phyloP scores from a whole-genome alignment of 2,113 vertebrate genomes.

The Hassar affinis region DNA sequence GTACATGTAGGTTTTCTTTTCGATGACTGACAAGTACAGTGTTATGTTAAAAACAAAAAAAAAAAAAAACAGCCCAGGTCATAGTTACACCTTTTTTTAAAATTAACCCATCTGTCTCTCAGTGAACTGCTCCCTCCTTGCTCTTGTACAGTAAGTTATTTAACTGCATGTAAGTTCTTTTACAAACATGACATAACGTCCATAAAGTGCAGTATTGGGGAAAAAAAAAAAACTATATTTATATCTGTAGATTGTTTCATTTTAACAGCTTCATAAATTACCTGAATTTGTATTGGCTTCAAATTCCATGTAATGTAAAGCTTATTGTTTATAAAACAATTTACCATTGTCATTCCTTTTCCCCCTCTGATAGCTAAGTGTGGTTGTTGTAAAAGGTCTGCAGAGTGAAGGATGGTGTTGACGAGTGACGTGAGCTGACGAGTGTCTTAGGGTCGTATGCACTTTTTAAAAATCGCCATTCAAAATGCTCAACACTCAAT shows the following conservation, averaged over 20 bases:
- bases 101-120: slow-evolving; percentile 20
- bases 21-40: slow-evolving; percentile 54
- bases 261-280: slow-evolving; percentile 52
- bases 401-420: slow-evolving; percentile 42
- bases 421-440: slow-evolving; percentile 28
- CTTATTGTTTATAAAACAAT: slow-evolving; percentile 52
- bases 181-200: slow-evolving; percentile 56
- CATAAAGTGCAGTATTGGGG: slow-evolving; percentile 59
- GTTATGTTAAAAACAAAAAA: slow-evolving; percentile 23
- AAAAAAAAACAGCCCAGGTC: slow-evolving; percentile 3
- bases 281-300: slow-evolving; percentile 52
- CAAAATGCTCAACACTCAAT: slow-evolving; percentile 19
- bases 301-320: slow-evolving; percentile 48
- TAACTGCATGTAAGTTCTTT: slow-evolving; percentile 64
- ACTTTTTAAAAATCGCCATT: slow-evolving; percentile 47
- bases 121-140: slow-evolving; percentile 30
- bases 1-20: slow-evolving; percentile 24
- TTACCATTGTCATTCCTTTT: slow-evolving; percentile 33
- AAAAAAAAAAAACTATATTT: slow-evolving; percentile 53
- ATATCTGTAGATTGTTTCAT: slow-evolving; percentile 52
- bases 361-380: slow-evolving; percentile 23
- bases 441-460: slow-evolving; percentile 48
- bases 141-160: slow-evolving; percentile 75
- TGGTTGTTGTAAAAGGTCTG: slow-evolving; percentile 25
- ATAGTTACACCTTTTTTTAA: slow-evolving; percentile 42